Percentiles rank a stretch among this genome's conserved stretches.
phyloP scores from a whole-genome alignment of 1,140 invertebrate species.

The Marisa cornuarietis region DNA sequence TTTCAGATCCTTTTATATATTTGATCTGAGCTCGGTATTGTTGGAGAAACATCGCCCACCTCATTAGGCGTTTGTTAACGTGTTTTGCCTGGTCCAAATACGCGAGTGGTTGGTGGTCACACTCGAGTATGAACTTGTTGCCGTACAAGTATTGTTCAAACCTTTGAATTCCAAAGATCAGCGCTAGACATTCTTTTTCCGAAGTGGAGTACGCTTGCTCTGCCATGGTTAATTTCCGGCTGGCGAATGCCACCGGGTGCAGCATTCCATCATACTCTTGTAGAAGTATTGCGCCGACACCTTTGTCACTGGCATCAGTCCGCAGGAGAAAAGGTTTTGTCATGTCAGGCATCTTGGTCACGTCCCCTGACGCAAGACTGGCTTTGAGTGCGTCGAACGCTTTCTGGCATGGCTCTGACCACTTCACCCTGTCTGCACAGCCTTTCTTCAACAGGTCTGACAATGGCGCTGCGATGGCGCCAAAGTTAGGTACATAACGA shows the following conservation, averaged over 20 bases:
- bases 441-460: conserved; percentile 20
- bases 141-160: conserved; percentile 61
- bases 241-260: conserved; percentile 41
- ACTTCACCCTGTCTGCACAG: neutral
- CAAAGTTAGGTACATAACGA: conserved; percentile 43
- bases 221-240: conserved; percentile 25
- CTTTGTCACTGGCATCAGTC: conserved; percentile 46
- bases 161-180: conserved; percentile 62
- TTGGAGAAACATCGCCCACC: conserved; percentile 21
- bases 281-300: conserved; percentile 39
- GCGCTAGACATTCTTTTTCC: conserved; percentile 64
- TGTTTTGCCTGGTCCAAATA: conserved; percentile 17
- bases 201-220: conserved; percentile 57
- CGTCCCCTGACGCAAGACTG: conserved; percentile 23
- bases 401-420: neutral
- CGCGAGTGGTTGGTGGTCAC: conserved; percentile 28
- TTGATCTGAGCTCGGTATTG: conserved; percentile 6
- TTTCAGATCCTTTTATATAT: conserved; percentile 21
- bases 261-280: conserved; percentile 32
- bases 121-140: conserved; percentile 24
- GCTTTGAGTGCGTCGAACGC: conserved; percentile 23
- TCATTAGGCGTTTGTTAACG: conserved; percentile 3
- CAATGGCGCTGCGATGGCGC: conserved; percentile 43
- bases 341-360: conserved; percentile 47
- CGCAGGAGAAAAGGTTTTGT: conserved; percentile 53